A percentile compares a stretch with the other conserved stretches of the same genome.
These are phyloP conservation scores for Lasioglossum leucozonium DNA, from an alignment of 2,888 invertebrate genomes.

Conservation along the genomic window DNA sequence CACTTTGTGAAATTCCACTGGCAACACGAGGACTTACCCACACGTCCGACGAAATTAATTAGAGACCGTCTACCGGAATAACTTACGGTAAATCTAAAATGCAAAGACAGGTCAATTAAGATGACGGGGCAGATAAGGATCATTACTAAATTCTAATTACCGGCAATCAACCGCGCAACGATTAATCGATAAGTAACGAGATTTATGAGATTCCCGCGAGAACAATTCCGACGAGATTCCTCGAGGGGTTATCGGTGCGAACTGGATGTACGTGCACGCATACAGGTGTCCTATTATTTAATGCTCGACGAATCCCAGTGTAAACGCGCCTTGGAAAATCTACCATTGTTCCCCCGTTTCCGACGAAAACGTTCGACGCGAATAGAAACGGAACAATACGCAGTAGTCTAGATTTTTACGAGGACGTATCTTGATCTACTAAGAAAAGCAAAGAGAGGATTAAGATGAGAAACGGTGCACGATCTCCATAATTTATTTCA, in stretches of 20 bases:
- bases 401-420: neutral
- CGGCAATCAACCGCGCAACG: slow-evolving; percentile 36
- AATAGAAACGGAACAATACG: neutral
- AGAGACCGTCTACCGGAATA: slow-evolving; percentile 46
- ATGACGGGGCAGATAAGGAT: slow-evolving; percentile 44
- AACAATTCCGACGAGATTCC: slow-evolving; percentile 19
- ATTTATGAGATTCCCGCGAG: slow-evolving; percentile 41
- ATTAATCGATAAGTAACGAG: slow-evolving; percentile 45
- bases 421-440: neutral
- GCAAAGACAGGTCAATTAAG: slow-evolving; percentile 63
- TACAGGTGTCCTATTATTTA: slow-evolving; percentile 5
- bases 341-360: neutral
- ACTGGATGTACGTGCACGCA: neutral
- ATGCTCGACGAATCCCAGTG: neutral
- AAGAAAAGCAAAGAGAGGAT: neutral
- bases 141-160: slow-evolving; percentile 61
- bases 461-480: neutral
- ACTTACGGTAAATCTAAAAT: slow-evolving; percentile 56
- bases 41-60: slow-evolving; percentile 51
- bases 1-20: slow-evolving; percentile 23
- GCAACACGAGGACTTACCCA: neutral
- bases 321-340: neutral
- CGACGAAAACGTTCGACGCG: neutral
- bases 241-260: slow-evolving; percentile 20
- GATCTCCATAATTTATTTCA: neutral